phyloP scores from a whole-genome alignment of 2,888 invertebrate species.

The Byasa hedistus region DNA sequence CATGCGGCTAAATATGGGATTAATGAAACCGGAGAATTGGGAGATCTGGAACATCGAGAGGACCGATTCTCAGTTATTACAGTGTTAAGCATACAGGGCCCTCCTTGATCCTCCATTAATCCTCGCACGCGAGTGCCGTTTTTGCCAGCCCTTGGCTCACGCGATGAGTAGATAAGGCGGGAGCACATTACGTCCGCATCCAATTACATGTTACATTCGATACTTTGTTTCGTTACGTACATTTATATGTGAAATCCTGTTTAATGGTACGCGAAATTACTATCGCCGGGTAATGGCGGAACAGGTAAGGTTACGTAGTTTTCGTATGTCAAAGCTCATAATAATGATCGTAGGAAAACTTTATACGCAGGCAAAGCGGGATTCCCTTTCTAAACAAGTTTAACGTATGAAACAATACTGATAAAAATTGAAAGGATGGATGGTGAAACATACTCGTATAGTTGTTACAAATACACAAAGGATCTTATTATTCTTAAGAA shows the following conservation, averaged over 20 bases:
- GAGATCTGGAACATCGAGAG: conserved; percentile 40
- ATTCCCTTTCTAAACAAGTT: no score
- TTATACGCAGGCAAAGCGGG: neutral
- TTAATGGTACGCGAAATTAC: conserved; percentile 17
- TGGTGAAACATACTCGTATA: no score
- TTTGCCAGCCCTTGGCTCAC: conserved; percentile 45
- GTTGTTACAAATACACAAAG: no score
- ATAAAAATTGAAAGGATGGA: no score
- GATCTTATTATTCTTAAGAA: no score
- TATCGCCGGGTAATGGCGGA: conserved; percentile 2
- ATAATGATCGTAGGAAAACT: neutral
- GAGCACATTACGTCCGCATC: conserved; percentile 39
- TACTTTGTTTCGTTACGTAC: conserved; percentile 33
- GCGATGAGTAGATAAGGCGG: conserved; percentile 49
- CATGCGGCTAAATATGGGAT: conserved; percentile 13
- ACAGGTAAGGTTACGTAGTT: neutral
- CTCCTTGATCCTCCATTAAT: conserved; percentile 48
- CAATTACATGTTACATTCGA: conserved; percentile 38
- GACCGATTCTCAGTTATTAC: conserved; percentile 23
- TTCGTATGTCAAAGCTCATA: neutral
- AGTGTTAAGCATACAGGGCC: conserved; percentile 39
- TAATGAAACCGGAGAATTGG: conserved; percentile 23
- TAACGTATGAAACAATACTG: no score
- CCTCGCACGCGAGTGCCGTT: conserved; percentile 48
- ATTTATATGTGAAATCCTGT: conserved; percentile 25